These are phyloP conservation scores for Axinella damicornis DNA, from an alignment of 37 sponge, comb jelly and placozoan species.

Conservation along the genomic window DNA sequence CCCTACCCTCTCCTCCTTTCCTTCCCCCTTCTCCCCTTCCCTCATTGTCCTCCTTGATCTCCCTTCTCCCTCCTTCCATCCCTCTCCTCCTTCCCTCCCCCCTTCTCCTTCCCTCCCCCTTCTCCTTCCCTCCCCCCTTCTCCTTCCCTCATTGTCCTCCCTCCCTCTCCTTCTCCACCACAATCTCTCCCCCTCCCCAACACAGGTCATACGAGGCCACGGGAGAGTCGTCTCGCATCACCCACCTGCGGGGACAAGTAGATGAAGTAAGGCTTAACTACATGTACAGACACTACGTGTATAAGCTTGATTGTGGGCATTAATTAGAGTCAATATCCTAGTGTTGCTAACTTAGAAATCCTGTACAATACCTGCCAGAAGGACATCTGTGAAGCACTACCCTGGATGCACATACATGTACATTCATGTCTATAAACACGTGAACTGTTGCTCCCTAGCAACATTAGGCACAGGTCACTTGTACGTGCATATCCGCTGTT, in stretches of 20 bases:
- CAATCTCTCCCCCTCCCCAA: not conserved
- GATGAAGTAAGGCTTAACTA: conserved; percentile 58
- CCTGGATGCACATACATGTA: too few relatives aligned
- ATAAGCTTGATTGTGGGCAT: too few relatives aligned
- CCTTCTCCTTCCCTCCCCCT: not conserved
- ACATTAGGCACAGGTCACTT: too few relatives aligned
- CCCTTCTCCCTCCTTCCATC: not conserved
- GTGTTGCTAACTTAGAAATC: too few relatives aligned
- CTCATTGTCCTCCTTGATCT: not conserved
- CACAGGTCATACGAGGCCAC: conserved; percentile 55
- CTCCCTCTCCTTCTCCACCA: too few relatives aligned
- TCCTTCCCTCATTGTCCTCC: not conserved
- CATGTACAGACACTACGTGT: not conserved
- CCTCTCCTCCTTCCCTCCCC: not conserved
- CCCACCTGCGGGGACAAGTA: conserved; percentile 51
- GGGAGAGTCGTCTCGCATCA: conserved; percentile 42
- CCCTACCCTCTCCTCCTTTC: not conserved
- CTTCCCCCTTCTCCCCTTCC: not conserved
- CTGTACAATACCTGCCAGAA: too few relatives aligned
- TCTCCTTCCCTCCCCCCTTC: not conserved
- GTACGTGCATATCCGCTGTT: too few relatives aligned
- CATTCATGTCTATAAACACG: too few relatives aligned
- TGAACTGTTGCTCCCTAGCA: too few relatives aligned
- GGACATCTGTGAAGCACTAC: too few relatives aligned
- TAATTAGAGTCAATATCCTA: too few relatives aligned